Conservation (phyloP, 2,113 vertebrate species). For the Neodon shergylaensis region DNA sequence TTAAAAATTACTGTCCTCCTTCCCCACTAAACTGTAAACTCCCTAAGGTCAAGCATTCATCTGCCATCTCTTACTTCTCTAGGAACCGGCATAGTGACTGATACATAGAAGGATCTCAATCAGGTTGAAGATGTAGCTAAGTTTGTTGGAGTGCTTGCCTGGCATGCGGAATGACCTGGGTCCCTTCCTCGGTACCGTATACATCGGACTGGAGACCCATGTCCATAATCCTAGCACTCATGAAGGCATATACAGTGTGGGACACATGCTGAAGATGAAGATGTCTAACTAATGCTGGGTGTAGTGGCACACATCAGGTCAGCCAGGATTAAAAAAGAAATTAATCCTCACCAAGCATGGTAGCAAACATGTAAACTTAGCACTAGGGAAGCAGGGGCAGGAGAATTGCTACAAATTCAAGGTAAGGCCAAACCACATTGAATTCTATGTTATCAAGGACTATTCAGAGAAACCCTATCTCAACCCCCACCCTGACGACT, state of each 20-base stretch:
- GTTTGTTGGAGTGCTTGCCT: background rate
- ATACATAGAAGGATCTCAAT: background rate
- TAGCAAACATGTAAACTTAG: background rate
- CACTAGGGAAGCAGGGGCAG: background rate
- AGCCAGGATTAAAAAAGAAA: background rate
- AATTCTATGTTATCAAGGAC: background rate
- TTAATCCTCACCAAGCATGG: background rate
- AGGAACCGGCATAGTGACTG: background rate
- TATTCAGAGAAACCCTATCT: background rate
- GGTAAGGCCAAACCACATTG: background rate
- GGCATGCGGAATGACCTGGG: background rate
- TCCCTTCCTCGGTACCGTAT: background rate
- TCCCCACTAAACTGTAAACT: background rate
- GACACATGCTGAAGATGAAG: slow-evolving; percentile 30
- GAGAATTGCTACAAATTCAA: background rate
- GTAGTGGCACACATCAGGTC: background rate
- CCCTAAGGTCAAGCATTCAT: background rate
- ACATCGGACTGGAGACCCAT: background rate
- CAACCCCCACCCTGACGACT: background rate
- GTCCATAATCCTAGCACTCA: background rate
- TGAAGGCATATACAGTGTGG: background rate
- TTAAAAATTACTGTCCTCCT: background rate
- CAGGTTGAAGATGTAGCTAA: background rate
- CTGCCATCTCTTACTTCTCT: background rate
- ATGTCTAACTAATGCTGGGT: background rate